Evolutionary conservation across 2,797 vertebrate species (phyloP).

Genomic region (Enteromius paludinosus): DNA sequence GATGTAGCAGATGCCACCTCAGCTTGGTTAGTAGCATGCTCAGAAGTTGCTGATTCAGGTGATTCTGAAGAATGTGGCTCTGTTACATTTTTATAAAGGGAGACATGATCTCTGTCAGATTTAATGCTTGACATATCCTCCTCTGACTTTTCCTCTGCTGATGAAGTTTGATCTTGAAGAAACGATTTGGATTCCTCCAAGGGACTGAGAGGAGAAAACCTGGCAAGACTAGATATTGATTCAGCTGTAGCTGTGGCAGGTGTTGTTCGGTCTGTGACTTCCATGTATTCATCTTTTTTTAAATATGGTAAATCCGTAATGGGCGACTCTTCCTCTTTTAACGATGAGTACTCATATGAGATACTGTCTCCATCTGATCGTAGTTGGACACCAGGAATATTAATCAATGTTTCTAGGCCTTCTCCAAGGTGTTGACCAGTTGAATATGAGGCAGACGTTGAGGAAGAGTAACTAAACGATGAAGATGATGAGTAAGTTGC

Average conservation of each 20-base stretch:
- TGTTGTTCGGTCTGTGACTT: constrained; percentile 81
- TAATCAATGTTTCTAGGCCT: constrained; percentile 63
- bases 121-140: constrained; percentile 69
- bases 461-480: constrained; percentile 73
- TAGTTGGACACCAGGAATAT: constrained; percentile 63
- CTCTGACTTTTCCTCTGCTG: constrained; percentile 71
- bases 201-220: constrained; percentile 76
- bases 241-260: constrained; percentile 68
- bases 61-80: constrained; percentile 35
- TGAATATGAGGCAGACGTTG: constrained; percentile 75
- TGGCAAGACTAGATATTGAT: constrained; percentile 76
- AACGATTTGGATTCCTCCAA: constrained; percentile 74
- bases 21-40: constrained; percentile 42
- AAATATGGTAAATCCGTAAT: constrained; percentile 70
- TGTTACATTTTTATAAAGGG: constrained; percentile 62
- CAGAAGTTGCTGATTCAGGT: constrained; percentile 25
- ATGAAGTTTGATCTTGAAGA: constrained; percentile 66
- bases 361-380: constrained; percentile 65
- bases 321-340: constrained; percentile 76
- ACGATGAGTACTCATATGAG: constrained; percentile 75
- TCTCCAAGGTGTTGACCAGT: constrained; percentile 70
- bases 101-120: constrained; percentile 72
- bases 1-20: constrained; percentile 67
- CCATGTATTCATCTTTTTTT: constrained; percentile 88
- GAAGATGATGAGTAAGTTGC: constrained; percentile 71